Percentiles rank a stretch among this genome's conserved stretches.
Conservation (phyloP, 2,797 vertebrate genomes). For the Gadopsis marmoratus region DNA sequence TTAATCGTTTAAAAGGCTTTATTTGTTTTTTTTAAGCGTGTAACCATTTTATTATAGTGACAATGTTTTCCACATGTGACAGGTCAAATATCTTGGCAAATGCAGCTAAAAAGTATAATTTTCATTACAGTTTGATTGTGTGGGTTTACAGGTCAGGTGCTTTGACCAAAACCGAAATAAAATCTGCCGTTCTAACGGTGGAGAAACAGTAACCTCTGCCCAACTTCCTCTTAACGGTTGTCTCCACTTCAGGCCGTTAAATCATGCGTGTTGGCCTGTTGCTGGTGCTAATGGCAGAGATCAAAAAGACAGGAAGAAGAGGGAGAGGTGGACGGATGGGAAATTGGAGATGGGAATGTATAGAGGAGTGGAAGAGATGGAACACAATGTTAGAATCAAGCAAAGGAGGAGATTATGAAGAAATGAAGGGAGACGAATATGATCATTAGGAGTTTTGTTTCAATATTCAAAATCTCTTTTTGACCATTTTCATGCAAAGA, state of each 20-base stretch:
- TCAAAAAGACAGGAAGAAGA: constrained; percentile 38
- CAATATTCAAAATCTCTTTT: not conserved
- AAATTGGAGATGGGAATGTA: not conserved
- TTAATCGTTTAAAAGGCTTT: too few relatives aligned
- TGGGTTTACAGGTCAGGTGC: not conserved
- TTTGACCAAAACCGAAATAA: not conserved
- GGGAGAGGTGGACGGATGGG: constrained; percentile 4
- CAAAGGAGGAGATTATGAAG: not conserved
- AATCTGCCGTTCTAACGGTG: not conserved
- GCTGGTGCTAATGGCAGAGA: constrained; percentile 43
- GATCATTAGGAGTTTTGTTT: not conserved
- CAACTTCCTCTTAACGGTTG: not conserved
- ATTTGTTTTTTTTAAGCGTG: too few relatives aligned
- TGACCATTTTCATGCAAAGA: not conserved
- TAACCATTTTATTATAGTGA: too few relatives aligned
- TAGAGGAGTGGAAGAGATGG: not conserved
- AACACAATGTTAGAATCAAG: not conserved
- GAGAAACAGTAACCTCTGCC: not conserved
- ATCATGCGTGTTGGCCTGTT: constrained; percentile 22
- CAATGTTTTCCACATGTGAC: too few relatives aligned
- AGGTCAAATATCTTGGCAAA: too few relatives aligned
- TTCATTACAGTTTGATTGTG: not conserved
- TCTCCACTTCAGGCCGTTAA: constrained; percentile 9
- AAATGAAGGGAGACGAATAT: not conserved
- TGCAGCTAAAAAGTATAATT: too few relatives aligned